Evolutionary conservation across 2,888 invertebrate genomes (phyloP).

Genomic region (Spodoptera picta): DNA sequence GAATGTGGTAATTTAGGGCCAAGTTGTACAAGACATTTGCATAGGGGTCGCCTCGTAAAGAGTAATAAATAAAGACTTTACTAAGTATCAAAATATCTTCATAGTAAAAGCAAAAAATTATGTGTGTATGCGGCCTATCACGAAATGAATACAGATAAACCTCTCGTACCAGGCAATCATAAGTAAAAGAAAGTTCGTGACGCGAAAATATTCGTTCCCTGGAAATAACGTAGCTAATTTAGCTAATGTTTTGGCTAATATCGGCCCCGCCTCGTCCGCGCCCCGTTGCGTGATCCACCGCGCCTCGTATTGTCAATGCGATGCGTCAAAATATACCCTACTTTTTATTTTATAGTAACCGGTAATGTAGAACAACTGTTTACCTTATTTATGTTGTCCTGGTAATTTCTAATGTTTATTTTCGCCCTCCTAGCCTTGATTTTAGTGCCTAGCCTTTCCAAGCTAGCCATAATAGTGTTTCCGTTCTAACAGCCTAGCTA

Average conservation of each 20-base stretch:
- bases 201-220: slow-evolving; percentile 25
- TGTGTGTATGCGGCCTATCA: not conserved
- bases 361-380: slow-evolving; percentile 24
- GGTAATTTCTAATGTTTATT: slow-evolving; percentile 16
- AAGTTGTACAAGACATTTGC: no score
- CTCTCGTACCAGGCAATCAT: slow-evolving; percentile 30
- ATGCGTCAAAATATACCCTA: slow-evolving; percentile 44
- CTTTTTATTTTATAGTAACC: slow-evolving; percentile 39
- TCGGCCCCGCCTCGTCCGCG: slow-evolving; percentile 53
- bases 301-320: slow-evolving; percentile 49
- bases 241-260: slow-evolving; percentile 58
- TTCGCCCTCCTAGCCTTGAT: slow-evolving; percentile 1
- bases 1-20: no score
- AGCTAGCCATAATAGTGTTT: no score
- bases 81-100: no score
- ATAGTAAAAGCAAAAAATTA: no score
- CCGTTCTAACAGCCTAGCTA: not conserved
- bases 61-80: no score
- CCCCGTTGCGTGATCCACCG: slow-evolving; percentile 54
- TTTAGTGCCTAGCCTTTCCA: not conserved
- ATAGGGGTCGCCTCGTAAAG: no score
- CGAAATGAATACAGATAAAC: slow-evolving; percentile 5
- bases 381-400: slow-evolving; percentile 21
- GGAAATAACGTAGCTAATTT: slow-evolving; percentile 52
- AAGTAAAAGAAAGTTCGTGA: slow-evolving; percentile 30